Evolutionary conservation across 2,888 invertebrate genomes (phyloP).

Genomic region (Metacarcinus magister): DNA sequence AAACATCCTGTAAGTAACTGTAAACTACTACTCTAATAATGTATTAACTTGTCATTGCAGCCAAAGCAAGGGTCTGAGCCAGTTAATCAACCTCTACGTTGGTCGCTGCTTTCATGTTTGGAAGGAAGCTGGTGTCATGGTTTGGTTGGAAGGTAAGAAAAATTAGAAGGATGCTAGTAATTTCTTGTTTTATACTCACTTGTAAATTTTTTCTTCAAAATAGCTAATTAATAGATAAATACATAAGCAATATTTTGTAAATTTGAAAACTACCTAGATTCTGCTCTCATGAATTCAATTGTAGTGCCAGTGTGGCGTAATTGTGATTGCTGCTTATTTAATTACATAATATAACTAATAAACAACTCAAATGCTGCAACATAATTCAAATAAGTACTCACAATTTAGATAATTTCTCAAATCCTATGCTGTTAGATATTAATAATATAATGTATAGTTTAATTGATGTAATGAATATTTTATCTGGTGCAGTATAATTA

Average conservation of each 20-base stretch:
- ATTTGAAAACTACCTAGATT: background rate
- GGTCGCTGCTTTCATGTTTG: conserved; percentile 91
- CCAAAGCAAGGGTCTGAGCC: conserved; percentile 88
- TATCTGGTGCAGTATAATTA: background rate
- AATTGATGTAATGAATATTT: background rate
- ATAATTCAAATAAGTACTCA: background rate
- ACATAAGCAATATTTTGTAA: no score
- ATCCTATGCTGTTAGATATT: background rate
- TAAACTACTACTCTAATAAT: background rate
- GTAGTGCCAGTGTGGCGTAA: background rate
- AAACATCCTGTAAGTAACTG: background rate
- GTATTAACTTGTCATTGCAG: conserved; percentile 84
- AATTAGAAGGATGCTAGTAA: background rate
- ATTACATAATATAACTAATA: background rate
- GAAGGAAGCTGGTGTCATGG: conserved; percentile 90
- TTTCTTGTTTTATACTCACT: no score
- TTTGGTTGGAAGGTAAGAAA: conserved; percentile 89
- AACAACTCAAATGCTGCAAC: background rate
- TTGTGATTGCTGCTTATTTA: background rate
- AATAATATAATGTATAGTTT: background rate
- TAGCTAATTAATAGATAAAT: no score
- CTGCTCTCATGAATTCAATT: background rate
- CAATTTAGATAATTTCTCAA: background rate
- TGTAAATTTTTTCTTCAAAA: no score
- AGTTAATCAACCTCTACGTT: conserved; percentile 88